Base-by-base conservation (phyloP, 2,888 invertebrate genomes). In the Heliconius aoede region DNA sequence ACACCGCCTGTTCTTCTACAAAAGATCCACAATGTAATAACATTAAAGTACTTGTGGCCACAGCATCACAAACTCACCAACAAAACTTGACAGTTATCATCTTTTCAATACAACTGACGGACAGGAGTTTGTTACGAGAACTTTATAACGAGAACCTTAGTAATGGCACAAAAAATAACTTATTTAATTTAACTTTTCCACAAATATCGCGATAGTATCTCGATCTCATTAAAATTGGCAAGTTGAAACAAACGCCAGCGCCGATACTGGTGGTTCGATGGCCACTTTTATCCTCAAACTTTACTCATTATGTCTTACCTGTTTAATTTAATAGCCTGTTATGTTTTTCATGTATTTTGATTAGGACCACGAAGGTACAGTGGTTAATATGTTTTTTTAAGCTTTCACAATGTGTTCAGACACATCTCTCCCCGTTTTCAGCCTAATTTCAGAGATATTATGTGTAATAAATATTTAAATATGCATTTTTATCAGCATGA, bases 131-230 rank as follows among this genome's bases (percentile, higher is more conserved):
- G 83, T 83, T 36, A 36, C 82, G n/a, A n/a, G n/a, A 75, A 86
- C 81, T 86, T 86, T 83, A 82, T 85, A 86, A 87, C 86, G 84
- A 86, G 84, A 80, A 83, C 81, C 79, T 75, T 78, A 76, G 80
- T 82, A 77, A 81, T 81, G 80, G 80, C 73, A 82, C 83, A 87
- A 46, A 87, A 87, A 86, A 86, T 84, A 86, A 87, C 82, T 87
- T 87, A 85, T 85, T 86, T 87, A 86, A 87, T 87, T 84, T 83
- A 87, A 88, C 85, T 88, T 87, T 81, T 79, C 2, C 76, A 80
- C 79, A 82, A 84, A 84, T 83, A 83, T 81, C 78, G 73, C 78
- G 86, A 86, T 86, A 83, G 81, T 80, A 86, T 87, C 86, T 79
- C 79, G 60, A 84, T 83, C 83, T 85, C 83, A 84, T 86, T 85